phyloP scores from a whole-genome alignment of 2,113 vertebrate species.

The Galbula dea region DNA sequence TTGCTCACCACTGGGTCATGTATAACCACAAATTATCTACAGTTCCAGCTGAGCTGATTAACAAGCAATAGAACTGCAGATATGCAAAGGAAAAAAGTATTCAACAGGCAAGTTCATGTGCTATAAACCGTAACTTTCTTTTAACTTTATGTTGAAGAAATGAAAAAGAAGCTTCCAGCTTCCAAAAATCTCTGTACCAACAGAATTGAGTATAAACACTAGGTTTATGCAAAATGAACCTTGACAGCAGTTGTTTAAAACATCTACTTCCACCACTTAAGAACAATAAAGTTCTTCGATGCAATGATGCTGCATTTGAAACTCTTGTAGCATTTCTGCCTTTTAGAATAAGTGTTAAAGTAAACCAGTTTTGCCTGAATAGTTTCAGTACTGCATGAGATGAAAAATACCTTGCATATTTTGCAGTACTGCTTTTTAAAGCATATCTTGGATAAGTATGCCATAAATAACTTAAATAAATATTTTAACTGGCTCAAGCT shows the following conservation, averaged over 20 bases:
- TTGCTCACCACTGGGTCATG: fast-evolving
- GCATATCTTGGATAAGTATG: background rate
- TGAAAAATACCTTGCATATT: fast-evolving
- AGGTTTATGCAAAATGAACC: background rate
- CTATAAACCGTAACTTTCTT: background rate
- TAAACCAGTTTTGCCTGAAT: background rate
- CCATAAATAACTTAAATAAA: background rate
- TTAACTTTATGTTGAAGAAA: background rate
- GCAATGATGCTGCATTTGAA: background rate
- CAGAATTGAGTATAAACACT: background rate
- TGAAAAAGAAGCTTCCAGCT: background rate
- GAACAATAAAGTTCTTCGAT: background rate
- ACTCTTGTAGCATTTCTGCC: background rate
- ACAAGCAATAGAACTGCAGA: background rate
- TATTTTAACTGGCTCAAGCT: background rate
- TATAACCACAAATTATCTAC: background rate
- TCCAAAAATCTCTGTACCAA: background rate
- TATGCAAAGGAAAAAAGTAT: background rate
- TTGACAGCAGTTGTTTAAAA: background rate
- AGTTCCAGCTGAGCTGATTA: background rate
- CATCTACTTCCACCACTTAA: background rate
- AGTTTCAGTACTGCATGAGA: background rate
- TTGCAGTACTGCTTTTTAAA: background rate
- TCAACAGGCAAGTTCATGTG: background rate
- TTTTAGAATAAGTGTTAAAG: background rate